phyloP scores from a whole-genome alignment of 2,797 vertebrate species.

The Furcifer pardalis region DNA sequence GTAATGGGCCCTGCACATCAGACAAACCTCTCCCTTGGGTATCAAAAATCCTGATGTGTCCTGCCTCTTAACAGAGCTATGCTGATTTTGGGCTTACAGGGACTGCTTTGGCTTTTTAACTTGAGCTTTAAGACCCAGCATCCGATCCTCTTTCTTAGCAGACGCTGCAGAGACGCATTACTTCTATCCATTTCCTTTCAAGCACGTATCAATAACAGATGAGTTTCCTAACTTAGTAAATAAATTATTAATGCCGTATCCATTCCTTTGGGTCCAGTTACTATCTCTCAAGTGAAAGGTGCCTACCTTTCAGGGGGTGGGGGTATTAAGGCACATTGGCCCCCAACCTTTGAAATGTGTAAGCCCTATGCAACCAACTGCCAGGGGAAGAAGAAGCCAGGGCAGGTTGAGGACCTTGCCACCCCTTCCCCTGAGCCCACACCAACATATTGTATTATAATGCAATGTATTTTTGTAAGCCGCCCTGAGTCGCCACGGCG shows the following conservation, averaged over 20 bases:
- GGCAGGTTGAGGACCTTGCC: too few relatives aligned
- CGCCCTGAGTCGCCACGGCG: too few relatives aligned
- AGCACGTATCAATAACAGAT: conserved; percentile 9
- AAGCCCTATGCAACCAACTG: background rate
- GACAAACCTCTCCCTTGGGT: background rate
- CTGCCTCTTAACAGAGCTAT: background rate
- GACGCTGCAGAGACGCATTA: background rate
- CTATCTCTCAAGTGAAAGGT: background rate
- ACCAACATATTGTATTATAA: too few relatives aligned
- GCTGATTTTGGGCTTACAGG: background rate
- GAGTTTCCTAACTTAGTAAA: conserved; percentile 26
- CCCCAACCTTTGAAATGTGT: background rate
- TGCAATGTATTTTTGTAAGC: too few relatives aligned
- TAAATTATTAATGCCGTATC: background rate
- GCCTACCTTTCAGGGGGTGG: too few relatives aligned
- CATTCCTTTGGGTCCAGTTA: background rate
- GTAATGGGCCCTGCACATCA: background rate
- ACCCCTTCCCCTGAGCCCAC: too few relatives aligned
- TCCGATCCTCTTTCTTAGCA: background rate
- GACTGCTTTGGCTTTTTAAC: background rate
- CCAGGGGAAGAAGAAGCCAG: too few relatives aligned
- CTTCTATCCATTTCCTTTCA: background rate
- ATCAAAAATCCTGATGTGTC: background rate
- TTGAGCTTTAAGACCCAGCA: background rate
- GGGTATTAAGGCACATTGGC: too few relatives aligned